phyloP scores from a whole-genome alignment of 2,113 vertebrate genomes.

The Suricata suricatta region DNA sequence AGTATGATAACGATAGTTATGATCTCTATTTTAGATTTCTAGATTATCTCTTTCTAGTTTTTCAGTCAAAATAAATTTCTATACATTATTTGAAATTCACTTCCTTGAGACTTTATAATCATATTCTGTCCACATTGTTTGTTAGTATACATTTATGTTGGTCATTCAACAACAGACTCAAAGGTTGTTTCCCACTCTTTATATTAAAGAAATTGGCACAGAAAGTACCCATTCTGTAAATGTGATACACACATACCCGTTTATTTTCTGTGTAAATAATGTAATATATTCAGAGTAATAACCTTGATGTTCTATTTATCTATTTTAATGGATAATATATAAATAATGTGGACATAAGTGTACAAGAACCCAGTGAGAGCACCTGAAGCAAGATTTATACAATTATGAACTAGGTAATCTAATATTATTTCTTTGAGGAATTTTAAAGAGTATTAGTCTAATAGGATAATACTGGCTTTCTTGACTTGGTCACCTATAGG shows the following conservation, averaged over 20 bases:
- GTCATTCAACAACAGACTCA: not conserved
- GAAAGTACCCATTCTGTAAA: not conserved
- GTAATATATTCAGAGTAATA: not conserved
- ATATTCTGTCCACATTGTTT: not conserved
- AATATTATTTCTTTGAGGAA: not conserved
- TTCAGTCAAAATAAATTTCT: not conserved
- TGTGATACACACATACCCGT: not conserved
- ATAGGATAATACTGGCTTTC: not conserved
- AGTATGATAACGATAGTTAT: not conserved
- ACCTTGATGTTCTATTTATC: not conserved
- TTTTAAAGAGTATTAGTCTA: not conserved
- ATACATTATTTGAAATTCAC: not conserved
- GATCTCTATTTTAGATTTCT: not conserved
- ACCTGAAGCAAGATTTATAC: not conserved
- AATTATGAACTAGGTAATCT: not conserved
- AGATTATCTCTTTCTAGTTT: not conserved
- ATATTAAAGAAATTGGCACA: not conserved
- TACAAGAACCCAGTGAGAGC: not conserved
- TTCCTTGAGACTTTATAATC: not conserved
- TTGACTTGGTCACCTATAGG: not conserved
- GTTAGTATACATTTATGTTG: not conserved
- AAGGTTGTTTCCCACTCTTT: not conserved
- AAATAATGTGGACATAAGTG: not conserved
- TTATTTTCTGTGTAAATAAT: not conserved
- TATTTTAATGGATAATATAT: not conserved